Evolutionary conservation across 2,888 invertebrate genomes (phyloP).

Genomic region (Meandrusa payeni): DNA sequence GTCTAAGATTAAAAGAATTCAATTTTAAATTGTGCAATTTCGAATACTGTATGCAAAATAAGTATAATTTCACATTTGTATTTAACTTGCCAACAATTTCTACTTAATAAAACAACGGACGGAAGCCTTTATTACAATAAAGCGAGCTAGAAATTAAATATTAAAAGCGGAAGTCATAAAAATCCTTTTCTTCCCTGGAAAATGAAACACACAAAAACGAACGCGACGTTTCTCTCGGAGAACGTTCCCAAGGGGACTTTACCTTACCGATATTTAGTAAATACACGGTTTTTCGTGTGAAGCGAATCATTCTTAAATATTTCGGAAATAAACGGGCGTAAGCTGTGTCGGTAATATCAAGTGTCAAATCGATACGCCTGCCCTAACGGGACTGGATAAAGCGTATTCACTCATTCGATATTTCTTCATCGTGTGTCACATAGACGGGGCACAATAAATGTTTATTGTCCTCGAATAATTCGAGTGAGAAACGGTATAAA

Average conservation of each 20-base stretch:
- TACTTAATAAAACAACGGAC: conserved; percentile 14
- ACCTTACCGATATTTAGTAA: conserved; percentile 52
- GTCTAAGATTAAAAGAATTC: no score
- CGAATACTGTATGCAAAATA: background rate
- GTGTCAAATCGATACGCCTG: conserved; percentile 27
- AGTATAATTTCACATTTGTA: no score
- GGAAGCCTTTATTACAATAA: conserved; percentile 33
- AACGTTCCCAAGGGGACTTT: conserved; percentile 44
- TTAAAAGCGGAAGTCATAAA: conserved; percentile 59
- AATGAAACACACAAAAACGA: conserved; percentile 61
- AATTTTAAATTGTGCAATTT: no score
- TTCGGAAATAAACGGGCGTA: conserved; percentile 32
- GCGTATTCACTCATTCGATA: conserved; percentile 55
- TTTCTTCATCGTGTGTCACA: conserved; percentile 75
- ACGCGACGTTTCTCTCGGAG: conserved; percentile 51
- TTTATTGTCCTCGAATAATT: conserved; percentile 79
- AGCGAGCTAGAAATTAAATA: conserved; percentile 45
- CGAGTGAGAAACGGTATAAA: conserved; percentile 77
- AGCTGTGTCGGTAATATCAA: background rate
- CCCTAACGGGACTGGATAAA: conserved; percentile 45
- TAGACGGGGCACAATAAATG: conserved; percentile 75
- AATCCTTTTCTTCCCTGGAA: conserved; percentile 55
- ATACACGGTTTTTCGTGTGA: conserved; percentile 50
- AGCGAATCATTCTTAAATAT: conserved; percentile 51
- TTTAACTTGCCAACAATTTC: conserved; percentile 13